These are phyloP conservation scores for Eufriesea mexicana DNA, from an alignment of 1,140 invertebrate genomes.

Conservation along the genomic window DNA sequence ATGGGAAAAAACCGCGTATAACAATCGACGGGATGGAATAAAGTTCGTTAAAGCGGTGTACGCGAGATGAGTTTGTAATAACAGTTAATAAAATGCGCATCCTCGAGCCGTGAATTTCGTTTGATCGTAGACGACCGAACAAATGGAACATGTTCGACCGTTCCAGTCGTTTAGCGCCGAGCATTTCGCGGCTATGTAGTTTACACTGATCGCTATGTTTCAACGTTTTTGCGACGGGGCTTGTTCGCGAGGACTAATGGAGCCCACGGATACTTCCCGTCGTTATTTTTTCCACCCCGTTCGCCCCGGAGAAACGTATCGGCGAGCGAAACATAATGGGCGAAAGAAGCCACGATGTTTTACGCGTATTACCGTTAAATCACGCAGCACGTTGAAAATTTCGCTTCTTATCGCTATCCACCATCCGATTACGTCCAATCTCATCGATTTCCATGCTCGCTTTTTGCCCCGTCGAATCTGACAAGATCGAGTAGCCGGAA, in stretches of 20 bases:
- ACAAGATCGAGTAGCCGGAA: neutral
- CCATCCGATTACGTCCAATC: constrained; percentile 20
- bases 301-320: neutral
- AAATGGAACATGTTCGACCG: neutral
- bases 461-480: neutral
- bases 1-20: neutral
- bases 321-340: constrained; percentile 3
- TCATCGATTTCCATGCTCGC: constrained; percentile 32
- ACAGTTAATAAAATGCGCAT: neutral
- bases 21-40: neutral
- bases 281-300: constrained; percentile 26
- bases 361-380: constrained; percentile 41
- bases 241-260: constrained; percentile 33
- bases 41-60: neutral
- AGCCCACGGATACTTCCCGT: constrained; percentile 21
- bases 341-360: constrained; percentile 21
- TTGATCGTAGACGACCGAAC: neutral
- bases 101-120: neutral
- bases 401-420: constrained; percentile 21
- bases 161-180: neutral
- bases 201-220: constrained; percentile 39
- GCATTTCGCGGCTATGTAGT: constrained; percentile 21
- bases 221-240: constrained; percentile 21
- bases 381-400: constrained; percentile 21
- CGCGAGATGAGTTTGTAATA: neutral